Base-by-base conservation (phyloP, 2,113 vertebrate species). In the Tretioscincus oriximinensis region DNA sequence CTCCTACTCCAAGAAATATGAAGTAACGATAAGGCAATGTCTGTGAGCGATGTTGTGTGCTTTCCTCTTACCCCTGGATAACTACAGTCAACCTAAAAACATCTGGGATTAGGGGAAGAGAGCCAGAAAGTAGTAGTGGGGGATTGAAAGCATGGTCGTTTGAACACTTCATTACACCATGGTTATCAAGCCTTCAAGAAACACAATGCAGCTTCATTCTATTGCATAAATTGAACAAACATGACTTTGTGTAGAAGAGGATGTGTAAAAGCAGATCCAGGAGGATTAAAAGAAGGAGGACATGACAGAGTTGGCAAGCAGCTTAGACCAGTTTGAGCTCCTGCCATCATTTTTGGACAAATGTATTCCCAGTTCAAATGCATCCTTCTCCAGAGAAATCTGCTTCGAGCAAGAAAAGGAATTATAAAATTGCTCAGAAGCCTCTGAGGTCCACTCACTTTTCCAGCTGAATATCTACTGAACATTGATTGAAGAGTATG, bases 121-220 rank as follows among this genome's bases (percentile, higher is more conserved):
- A 76, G 35, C 73, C 73, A 81, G 73, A 75, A 76, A n/a, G 35
- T 24, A 68, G 12, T 24, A 49, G 75, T 45, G 64, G 49, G 60
- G 28, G 63, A 49, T 75, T 73, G 64, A 58, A 60, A 60, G 26
- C 31, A 58, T 81, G 80, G 68, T 28, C 64, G 69, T 47, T 81
- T 67, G 65, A 76, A 76, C 73, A 81, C 64, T 76, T 81, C 73
- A 61, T 76, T 65, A 69, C 60, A 65, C 51, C 60, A 49, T 61
- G 35, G 51, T 69, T 75, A 61, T 81, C 51, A 68, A 68, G 9
- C 54, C 67, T 35, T 45, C 61, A 66, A 81, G 35, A 26, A 76
- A 35, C 49, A 69, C 20, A 61, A 69, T n/a, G 35, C 47, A 63
- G 51, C 66, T 61, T 69, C 69, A 51, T 24, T 7, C 18, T 24